phyloP scores from a whole-genome alignment of 2,797 vertebrate species.

The Lepus townsendii region DNA sequence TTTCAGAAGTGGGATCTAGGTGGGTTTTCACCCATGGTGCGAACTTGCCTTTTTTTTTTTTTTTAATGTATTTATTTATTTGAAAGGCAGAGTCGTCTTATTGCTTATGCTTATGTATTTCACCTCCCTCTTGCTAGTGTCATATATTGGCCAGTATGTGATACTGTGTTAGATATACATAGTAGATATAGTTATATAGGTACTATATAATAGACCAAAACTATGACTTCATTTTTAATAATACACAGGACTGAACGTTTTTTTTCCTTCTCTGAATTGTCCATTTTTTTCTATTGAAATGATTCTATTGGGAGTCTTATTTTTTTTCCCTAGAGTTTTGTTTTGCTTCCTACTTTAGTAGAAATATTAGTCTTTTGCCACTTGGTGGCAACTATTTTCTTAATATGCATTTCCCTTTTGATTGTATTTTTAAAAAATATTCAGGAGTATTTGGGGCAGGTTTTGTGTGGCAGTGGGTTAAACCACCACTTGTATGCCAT shows the following conservation, averaged over 20 bases:
- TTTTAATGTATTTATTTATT: no score
- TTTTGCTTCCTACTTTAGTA: neutral
- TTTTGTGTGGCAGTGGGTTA: no score
- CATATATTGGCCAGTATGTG: neutral
- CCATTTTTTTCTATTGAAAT: neutral
- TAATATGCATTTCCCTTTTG: neutral
- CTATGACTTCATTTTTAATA: neutral
- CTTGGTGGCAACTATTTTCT: neutral
- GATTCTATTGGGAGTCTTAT: neutral
- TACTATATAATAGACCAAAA: neutral
- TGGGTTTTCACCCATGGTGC: neutral
- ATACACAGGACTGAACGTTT: neutral
- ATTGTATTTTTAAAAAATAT: constrained; percentile 6
- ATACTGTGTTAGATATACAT: neutral
- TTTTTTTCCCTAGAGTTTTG: neutral
- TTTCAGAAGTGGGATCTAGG: neutral
- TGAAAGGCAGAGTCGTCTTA: neutral
- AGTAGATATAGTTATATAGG: no score
- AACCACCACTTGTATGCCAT: no score
- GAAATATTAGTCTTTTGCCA: neutral
- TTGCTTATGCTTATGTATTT: neutral
- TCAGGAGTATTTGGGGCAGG: neutral
- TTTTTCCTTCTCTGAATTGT: neutral
- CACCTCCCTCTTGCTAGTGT: neutral
- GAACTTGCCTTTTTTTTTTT: no score